Conservation (phyloP, 2,113 vertebrate genomes). For the Pseudois nayaur region DNA sequence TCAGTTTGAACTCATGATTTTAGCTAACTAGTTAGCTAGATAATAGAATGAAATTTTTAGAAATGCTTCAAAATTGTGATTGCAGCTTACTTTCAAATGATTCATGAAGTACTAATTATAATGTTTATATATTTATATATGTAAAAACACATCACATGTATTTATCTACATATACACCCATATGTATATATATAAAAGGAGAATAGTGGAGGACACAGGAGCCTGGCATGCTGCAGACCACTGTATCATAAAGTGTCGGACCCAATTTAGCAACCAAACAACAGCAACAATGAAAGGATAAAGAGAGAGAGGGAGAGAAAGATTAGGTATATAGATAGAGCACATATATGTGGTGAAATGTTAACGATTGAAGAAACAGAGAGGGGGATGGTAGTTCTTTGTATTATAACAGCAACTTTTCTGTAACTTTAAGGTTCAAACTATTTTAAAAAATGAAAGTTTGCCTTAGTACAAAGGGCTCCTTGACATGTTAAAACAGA, state of each 20-base stretch:
- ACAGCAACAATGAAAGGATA: not conserved
- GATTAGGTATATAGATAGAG: not conserved
- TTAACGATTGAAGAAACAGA: not conserved
- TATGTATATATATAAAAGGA: not conserved
- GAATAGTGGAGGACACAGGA: not conserved
- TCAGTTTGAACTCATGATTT: not conserved
- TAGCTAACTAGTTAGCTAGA: not conserved
- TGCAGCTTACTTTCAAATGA: not conserved
- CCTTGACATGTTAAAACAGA: not conserved
- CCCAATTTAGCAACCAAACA: not conserved
- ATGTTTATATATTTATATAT: not conserved
- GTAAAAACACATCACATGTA: not conserved
- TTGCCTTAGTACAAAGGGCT: not conserved
- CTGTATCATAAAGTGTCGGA: not conserved
- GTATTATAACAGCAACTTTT: not conserved
- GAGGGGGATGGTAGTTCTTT: not conserved
- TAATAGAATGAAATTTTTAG: not conserved
- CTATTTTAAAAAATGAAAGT: not conserved
- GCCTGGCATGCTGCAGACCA: not conserved
- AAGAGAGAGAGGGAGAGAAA: not conserved
- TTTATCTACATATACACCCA: not conserved
- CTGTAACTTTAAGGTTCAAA: constrained; percentile 20
- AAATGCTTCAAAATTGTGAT: not conserved
- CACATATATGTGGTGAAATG: not conserved
- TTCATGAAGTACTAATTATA: not conserved